Conservation (phyloP, 2,113 vertebrate genomes). For the Paraplagusia blochii region DNA sequence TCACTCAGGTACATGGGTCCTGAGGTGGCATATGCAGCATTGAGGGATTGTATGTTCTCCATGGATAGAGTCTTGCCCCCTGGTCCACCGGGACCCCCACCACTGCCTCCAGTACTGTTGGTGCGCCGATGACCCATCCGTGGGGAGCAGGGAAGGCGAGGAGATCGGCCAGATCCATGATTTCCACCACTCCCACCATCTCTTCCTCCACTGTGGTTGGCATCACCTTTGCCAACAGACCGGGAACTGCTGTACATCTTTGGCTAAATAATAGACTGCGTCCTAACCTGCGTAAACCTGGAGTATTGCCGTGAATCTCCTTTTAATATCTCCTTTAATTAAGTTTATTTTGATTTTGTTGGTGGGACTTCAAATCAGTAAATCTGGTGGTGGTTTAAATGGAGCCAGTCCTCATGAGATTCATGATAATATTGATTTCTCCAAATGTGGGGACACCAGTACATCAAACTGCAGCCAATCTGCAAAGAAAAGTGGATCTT, state of each 20-base stretch:
- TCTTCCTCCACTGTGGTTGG: conserved; percentile 76
- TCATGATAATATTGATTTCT: conserved; percentile 40
- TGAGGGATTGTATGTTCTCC: conserved; percentile 98
- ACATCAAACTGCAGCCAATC: conserved; percentile 31
- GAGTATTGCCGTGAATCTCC: background rate
- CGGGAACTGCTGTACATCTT: conserved; percentile 95
- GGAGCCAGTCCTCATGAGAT: conserved; percentile 12
- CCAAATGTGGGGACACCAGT: conserved; percentile 16
- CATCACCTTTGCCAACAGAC: conserved; percentile 90
- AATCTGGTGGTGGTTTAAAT: conserved; percentile 35
- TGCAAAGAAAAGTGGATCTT: conserved; percentile 44
- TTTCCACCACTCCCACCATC: conserved; percentile 59
- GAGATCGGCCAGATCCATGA: conserved; percentile 93
- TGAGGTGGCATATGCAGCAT: conserved; percentile 94
- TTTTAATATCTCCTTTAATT: background rate
- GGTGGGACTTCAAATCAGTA: background rate
- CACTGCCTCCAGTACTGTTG: conserved; percentile 93
- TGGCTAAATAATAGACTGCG: conserved; percentile 11
- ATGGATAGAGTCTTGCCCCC: conserved; percentile 96
- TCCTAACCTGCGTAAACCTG: conserved; percentile 9
- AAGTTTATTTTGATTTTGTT: background rate
- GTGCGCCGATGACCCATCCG: conserved; percentile 94
- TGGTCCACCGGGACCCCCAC: conserved; percentile 81
- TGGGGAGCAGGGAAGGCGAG: conserved; percentile 91
- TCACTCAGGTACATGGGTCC: conserved; percentile 98